Evolutionary conservation across 2,113 vertebrate genomes (phyloP).

Genomic region (Camelus dromedarius): DNA sequence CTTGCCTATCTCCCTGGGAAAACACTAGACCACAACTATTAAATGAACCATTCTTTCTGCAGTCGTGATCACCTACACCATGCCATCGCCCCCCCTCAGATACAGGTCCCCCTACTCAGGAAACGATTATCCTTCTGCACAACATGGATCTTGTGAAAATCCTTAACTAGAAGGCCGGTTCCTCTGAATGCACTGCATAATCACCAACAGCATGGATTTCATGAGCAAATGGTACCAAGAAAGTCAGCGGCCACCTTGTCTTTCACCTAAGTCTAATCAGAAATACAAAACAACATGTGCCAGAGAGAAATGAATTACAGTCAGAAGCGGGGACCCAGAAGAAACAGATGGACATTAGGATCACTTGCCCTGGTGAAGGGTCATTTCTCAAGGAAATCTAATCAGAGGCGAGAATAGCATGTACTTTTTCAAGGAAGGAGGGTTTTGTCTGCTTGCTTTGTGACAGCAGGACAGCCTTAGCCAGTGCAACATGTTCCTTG

Average conservation of each 20-base stretch:
- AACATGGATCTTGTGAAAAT: constrained; percentile 13
- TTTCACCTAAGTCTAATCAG: constrained; percentile 52
- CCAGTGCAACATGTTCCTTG: neutral
- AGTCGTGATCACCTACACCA: neutral
- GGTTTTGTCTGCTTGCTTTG: neutral
- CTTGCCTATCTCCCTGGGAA: neutral
- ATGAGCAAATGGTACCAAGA: constrained; percentile 30
- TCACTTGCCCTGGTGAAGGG: neutral
- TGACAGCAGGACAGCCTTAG: neutral
- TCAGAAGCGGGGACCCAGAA: constrained; percentile 5
- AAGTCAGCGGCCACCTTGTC: neutral
- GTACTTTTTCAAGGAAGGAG: neutral
- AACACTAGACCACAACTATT: neutral
- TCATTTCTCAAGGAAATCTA: constrained; percentile 58
- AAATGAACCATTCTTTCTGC: neutral
- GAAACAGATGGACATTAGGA: neutral
- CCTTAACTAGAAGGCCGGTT: neutral
- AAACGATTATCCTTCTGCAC: neutral
- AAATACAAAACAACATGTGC: constrained; percentile 37
- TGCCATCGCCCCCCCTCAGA: neutral
- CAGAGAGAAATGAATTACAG: constrained; percentile 33
- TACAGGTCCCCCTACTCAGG: neutral
- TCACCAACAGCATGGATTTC: neutral
- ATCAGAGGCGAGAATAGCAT: neutral
- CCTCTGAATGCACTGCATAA: neutral